Percentiles rank a stretch among this genome's conserved stretches.
Evolutionary conservation across 2,113 vertebrate genomes (phyloP).

Genomic region (Pollimyrus isidori): DNA sequence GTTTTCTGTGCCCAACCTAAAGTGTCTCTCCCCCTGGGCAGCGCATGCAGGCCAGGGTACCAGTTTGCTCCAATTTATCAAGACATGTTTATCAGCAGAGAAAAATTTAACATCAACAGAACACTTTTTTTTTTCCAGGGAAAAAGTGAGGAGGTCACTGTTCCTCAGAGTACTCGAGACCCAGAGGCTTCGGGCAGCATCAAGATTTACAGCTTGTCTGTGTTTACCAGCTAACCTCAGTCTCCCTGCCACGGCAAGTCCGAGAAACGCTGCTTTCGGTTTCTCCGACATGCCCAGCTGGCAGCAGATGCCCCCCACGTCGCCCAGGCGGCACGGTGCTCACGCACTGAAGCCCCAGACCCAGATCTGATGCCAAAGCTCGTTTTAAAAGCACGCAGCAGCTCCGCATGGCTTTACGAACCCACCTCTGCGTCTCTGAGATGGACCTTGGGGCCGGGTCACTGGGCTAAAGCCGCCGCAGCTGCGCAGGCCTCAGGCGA

Average conservation of each 20-base stretch:
- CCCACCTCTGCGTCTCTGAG: neutral
- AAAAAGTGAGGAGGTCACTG: neutral
- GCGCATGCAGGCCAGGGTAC: neutral
- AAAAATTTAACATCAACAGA: conserved; percentile 3
- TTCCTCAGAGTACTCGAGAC: neutral
- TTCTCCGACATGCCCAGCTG: neutral
- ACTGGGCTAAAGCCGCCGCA: neutral
- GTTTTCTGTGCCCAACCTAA: neutral
- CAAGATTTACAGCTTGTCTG: neutral
- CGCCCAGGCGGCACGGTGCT: neutral
- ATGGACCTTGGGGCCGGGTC: neutral
- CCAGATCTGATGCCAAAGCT: neutral
- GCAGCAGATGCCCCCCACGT: neutral
- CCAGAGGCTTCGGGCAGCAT: neutral
- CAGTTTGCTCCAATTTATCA: neutral
- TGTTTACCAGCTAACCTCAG: neutral
- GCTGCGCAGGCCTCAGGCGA: neutral
- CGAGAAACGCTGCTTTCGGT: neutral
- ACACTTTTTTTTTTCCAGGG: neutral
- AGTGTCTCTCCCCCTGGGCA: neutral
- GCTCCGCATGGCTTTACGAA: neutral
- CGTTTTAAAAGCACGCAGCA: neutral
- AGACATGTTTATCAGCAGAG: conserved; percentile 1
- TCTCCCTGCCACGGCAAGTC: neutral
- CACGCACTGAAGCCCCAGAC: neutral